A percentile compares a stretch with the other conserved stretches of the same genome.
Evolutionary conservation across 1,140 invertebrate genomes (phyloP).

Genomic region (Sinonovacula constricta): DNA sequence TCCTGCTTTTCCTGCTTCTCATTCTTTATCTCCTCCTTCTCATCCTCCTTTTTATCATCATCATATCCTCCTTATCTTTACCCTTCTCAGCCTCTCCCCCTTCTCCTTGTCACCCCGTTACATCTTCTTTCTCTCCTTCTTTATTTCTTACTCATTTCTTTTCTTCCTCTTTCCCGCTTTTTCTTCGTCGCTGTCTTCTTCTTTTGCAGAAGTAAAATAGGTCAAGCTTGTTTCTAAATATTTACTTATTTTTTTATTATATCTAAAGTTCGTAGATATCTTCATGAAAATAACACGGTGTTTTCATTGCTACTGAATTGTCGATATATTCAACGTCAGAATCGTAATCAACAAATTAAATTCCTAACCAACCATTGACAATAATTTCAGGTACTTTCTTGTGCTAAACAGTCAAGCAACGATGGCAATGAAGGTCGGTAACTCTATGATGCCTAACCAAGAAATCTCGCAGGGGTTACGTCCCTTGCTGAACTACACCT

Average conservation of each 20-base stretch:
- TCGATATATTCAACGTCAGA: background rate
- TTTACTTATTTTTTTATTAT: background rate
- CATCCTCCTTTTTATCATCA: background rate
- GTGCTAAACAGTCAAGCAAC: slow-evolving; percentile 18
- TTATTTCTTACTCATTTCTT: background rate
- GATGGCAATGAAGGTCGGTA: slow-evolving; percentile 43
- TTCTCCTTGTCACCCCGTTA: background rate
- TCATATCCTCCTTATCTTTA: background rate
- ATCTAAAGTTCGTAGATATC: background rate
- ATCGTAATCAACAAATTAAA: slow-evolving; percentile 1
- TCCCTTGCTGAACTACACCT: slow-evolving; percentile 52
- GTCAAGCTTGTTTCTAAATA: background rate
- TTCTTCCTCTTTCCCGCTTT: background rate
- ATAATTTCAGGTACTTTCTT: slow-evolving; percentile 41
- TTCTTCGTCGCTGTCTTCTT: background rate
- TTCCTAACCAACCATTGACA: background rate
- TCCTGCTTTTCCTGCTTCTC: background rate
- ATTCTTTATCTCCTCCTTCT: background rate
- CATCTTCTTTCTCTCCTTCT: background rate
- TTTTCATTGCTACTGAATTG: background rate
- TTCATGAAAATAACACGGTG: background rate
- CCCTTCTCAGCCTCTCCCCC: background rate
- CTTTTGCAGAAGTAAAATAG: background rate
- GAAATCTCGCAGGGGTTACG: slow-evolving; percentile 11
- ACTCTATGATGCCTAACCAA: background rate